phyloP scores from a whole-genome alignment of 1,140 invertebrate genomes.

The Heliothis subflexa region DNA sequence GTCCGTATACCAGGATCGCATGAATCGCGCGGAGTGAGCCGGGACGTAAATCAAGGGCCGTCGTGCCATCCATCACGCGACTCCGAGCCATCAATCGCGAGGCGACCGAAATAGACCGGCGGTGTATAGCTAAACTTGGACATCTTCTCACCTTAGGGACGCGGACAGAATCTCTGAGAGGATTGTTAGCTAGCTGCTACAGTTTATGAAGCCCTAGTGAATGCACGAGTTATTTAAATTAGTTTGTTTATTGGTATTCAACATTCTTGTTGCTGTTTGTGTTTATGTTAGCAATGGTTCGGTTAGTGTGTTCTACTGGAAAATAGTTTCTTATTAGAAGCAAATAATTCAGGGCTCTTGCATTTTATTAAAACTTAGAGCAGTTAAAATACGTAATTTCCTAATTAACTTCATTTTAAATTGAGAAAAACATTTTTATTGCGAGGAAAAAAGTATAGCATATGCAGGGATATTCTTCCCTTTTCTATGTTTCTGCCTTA shows the following conservation, averaged over 20 bases:
- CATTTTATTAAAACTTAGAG: too few species aligned
- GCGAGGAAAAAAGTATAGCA: too few species aligned
- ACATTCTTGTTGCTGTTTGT: slow-evolving; percentile 16
- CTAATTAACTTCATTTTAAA: too few species aligned
- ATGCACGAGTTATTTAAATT: slow-evolving; percentile 43
- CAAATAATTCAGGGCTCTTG: too few species aligned
- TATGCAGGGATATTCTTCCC: too few species aligned
- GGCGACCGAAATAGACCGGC: slow-evolving; percentile 72
- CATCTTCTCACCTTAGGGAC: slow-evolving; percentile 57
- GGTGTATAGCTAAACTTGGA: slow-evolving; percentile 54
- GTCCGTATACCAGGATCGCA: slow-evolving; percentile 67
- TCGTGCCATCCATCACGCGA: slow-evolving; percentile 76
- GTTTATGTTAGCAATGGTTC: slow-evolving; percentile 4
- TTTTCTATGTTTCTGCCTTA: too few species aligned
- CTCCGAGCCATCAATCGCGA: slow-evolving; percentile 72
- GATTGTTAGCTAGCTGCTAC: slow-evolving; percentile 29
- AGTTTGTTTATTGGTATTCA: slow-evolving; percentile 26
- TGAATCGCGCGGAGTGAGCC: slow-evolving; percentile 67
- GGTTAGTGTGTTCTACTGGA: neutral
- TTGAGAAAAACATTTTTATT: too few species aligned
- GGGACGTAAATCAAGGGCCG: slow-evolving; percentile 77
- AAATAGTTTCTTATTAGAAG: neutral
- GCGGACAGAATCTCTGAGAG: slow-evolving; percentile 34
- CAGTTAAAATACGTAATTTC: too few species aligned
- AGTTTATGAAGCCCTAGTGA: slow-evolving; percentile 44